These are phyloP conservation scores for Manis javanica DNA, from an alignment of 2,797 vertebrate genomes.

Conservation along the genomic window DNA sequence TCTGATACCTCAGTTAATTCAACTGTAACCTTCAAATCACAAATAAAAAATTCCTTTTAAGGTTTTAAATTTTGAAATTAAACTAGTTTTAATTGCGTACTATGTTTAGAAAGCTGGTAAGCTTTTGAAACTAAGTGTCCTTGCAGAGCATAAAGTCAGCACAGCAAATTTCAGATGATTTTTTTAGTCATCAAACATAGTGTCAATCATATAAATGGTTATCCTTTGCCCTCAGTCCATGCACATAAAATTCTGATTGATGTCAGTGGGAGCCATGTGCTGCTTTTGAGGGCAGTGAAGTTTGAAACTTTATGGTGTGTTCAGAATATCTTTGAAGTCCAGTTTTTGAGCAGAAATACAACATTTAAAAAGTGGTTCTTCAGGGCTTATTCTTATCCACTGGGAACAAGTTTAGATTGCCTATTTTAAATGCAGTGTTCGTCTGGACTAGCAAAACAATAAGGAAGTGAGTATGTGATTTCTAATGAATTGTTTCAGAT, in stretches of 20 bases:
- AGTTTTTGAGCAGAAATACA: constrained; percentile 65
- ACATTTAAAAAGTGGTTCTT: constrained; percentile 55
- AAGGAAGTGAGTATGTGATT: neutral
- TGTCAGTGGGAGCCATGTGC: neutral
- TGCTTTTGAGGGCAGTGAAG: constrained; percentile 49
- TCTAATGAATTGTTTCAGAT: constrained; percentile 65
- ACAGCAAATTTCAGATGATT: constrained; percentile 6
- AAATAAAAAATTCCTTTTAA: neutral
- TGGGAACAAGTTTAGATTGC: constrained; percentile 53
- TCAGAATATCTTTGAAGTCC: constrained; percentile 72
- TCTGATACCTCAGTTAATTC: neutral
- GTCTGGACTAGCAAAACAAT: constrained; percentile 28
- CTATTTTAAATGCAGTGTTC: constrained; percentile 58
- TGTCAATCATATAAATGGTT: constrained; percentile 27
- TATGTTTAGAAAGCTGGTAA: neutral
- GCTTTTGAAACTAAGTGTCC: neutral
- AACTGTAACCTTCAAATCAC: neutral
- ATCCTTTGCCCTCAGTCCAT: constrained; percentile 48
- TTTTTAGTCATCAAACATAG: constrained; percentile 32
- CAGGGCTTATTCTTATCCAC: constrained; percentile 64
- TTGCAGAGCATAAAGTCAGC: neutral
- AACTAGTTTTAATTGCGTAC: neutral
- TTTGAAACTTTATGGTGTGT: constrained; percentile 69
- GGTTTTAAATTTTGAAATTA: neutral
- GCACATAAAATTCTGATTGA: constrained; percentile 71